Evolutionary conservation across 1,140 invertebrate genomes (phyloP).

Genomic region (Patella vulgata): DNA sequence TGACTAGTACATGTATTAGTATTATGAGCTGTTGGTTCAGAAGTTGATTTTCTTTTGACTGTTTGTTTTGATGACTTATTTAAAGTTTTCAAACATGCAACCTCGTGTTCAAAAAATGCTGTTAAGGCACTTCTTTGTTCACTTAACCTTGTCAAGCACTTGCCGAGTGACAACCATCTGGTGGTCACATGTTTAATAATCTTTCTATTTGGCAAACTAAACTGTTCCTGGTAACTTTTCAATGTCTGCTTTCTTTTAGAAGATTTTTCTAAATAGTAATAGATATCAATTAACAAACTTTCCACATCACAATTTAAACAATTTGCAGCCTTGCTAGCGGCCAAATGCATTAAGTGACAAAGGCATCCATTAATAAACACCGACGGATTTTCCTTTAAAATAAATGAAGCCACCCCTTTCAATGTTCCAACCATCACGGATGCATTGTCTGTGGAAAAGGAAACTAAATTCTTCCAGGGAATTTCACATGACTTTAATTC

Average conservation of each 20-base stretch:
- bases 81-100: not conserved
- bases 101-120: conserved; percentile 8
- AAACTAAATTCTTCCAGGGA: too few relatives aligned
- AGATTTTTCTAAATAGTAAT: conserved; percentile 14
- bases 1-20: too few relatives aligned
- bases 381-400: too few relatives aligned
- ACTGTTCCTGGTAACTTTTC: not conserved
- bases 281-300: conserved; percentile 9
- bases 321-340: conserved; percentile 9
- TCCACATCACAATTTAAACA: not conserved
- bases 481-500: too few relatives aligned
- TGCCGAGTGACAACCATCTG: conserved; percentile 10
- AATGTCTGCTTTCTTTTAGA: conserved; percentile 5
- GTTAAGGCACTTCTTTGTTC: not conserved
- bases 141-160: not conserved
- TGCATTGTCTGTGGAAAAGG: too few relatives aligned
- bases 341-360: conserved; percentile 14
- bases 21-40: too few relatives aligned
- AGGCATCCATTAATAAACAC: too few relatives aligned
- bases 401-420: too few relatives aligned
- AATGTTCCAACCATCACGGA: too few relatives aligned
- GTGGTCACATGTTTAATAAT: conserved; percentile 16
- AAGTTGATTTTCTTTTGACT: too few relatives aligned
- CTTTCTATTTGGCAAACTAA: conserved; percentile 6
- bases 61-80: too few relatives aligned